A percentile compares a stretch with the other conserved stretches of the same genome.
phyloP scores from a whole-genome alignment of 2,888 invertebrate species.

The Sesamia inferens region DNA sequence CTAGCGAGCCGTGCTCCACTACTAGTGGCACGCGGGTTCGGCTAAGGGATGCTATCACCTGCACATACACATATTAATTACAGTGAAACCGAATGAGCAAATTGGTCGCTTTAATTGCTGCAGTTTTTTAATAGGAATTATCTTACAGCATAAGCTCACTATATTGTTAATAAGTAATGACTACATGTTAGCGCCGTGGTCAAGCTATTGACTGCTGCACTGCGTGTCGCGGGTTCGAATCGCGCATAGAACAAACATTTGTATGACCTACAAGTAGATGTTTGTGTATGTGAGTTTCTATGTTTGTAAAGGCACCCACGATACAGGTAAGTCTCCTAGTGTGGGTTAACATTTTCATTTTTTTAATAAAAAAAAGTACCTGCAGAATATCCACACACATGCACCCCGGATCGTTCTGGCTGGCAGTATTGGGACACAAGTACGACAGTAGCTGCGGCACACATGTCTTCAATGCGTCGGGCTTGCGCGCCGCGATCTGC shows the following conservation, averaged over 20 bases:
- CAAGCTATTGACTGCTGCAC: too few species aligned
- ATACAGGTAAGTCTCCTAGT: too few species aligned
- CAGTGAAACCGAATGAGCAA: neutral
- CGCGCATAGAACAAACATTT: too few species aligned
- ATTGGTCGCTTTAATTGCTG: neutral
- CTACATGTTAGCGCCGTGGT: too few species aligned
- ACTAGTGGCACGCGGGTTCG: constrained; percentile 92
- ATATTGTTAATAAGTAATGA: too few species aligned
- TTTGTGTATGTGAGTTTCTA: too few species aligned
- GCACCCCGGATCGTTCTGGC: constrained; percentile 82
- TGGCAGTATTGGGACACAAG: constrained; percentile 86
- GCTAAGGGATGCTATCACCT: constrained; percentile 94
- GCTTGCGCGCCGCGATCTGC: constrained; percentile 94
- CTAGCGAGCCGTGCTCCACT: constrained; percentile 91
- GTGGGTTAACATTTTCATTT: too few species aligned
- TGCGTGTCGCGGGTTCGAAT: too few species aligned
- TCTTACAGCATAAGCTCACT: neutral
- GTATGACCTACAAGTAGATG: too few species aligned
- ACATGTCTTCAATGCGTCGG: constrained; percentile 94
- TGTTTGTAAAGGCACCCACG: too few species aligned
- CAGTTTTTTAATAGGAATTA: neutral
- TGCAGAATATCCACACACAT: constrained; percentile 87
- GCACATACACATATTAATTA: constrained; percentile 1
- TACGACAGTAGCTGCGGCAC: constrained; percentile 95
- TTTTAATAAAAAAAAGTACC: constrained; percentile 57